These are phyloP conservation scores for Dunckerocampus dactyliophorus DNA, from an alignment of 2,113 vertebrate species.

Conservation along the genomic window DNA sequence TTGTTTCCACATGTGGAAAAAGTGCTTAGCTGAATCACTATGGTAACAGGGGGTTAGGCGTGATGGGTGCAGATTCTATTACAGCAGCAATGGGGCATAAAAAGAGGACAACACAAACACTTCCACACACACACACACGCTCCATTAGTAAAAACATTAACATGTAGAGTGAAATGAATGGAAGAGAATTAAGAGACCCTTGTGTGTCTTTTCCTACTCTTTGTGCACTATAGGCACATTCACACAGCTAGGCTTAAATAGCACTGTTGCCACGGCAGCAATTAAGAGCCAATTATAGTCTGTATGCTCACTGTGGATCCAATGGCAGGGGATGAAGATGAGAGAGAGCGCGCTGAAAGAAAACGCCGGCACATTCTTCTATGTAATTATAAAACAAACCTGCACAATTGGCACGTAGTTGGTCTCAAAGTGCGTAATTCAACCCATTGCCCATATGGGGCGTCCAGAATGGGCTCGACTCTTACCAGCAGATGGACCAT, in stretches of 20 bases:
- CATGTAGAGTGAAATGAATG: not conserved
- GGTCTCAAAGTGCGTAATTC: conserved; percentile 11
- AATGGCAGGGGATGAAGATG: conserved; percentile 35
- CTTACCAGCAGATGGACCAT: conserved; percentile 32
- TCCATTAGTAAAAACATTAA: conserved; percentile 11
- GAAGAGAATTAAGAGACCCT: conserved; percentile 6
- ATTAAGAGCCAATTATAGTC: conserved; percentile 69
- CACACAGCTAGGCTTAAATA: conserved; percentile 50
- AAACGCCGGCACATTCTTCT: conserved; percentile 29
- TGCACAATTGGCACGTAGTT: not conserved
- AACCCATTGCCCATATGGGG: conserved; percentile 11
- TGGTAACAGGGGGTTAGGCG: conserved; percentile 30
- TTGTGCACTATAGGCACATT: conserved; percentile 35
- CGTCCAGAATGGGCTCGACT: conserved; percentile 20
- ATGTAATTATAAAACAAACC: conserved; percentile 20
- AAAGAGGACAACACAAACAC: conserved; percentile 10
- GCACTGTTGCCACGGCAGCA: conserved; percentile 70
- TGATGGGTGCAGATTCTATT: conserved; percentile 32
- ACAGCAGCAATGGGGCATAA: conserved; percentile 23
- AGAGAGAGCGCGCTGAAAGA: conserved; percentile 8
- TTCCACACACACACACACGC: not conserved
- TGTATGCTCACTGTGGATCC: conserved; percentile 45
- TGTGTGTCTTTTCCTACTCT: conserved; percentile 8
- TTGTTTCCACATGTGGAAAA: conserved; percentile 13
- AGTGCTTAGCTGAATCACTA: conserved; percentile 37